A percentile compares a stretch with the other conserved stretches of the same genome.
Conservation (phyloP, 2,797 vertebrate species). For the Pseudochaenichthys georgianus region DNA sequence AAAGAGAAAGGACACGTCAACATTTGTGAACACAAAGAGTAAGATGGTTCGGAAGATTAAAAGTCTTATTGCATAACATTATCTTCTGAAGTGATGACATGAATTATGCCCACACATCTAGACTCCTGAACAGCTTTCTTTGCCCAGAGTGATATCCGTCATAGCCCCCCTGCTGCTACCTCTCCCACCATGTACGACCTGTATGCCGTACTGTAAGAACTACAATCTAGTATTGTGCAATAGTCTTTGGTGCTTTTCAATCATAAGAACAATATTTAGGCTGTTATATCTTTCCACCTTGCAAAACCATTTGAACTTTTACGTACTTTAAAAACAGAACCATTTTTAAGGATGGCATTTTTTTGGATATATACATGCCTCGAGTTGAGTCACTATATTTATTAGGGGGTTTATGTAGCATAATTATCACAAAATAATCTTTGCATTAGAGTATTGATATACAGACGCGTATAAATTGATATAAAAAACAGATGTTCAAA, state of each 20-base stretch:
- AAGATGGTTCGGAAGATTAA: slow-evolving; percentile 3
- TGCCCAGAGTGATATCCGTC: slow-evolving; percentile 11
- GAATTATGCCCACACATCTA: slow-evolving; percentile 17
- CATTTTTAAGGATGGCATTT: not conserved
- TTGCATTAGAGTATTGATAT: too few relatives aligned
- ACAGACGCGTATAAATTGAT: too few relatives aligned
- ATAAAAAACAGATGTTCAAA: too few relatives aligned
- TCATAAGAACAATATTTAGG: not conserved
- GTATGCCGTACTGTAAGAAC: not conserved
- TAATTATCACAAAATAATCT: too few relatives aligned
- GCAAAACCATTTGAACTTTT: not conserved
- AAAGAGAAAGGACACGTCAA: slow-evolving; percentile 27
- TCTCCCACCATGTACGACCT: slow-evolving; percentile 6
- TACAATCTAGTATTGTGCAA: not conserved
- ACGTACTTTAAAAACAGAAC: not conserved
- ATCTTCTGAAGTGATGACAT: slow-evolving; percentile 16
- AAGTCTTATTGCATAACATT: slow-evolving; percentile 10
- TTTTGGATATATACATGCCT: not conserved
- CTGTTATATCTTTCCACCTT: not conserved
- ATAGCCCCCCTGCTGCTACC: slow-evolving; percentile 17
- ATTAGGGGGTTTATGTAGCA: too few relatives aligned
- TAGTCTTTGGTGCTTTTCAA: not conserved
- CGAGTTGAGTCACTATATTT: too few relatives aligned
- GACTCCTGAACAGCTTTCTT: not conserved
- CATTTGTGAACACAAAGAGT: slow-evolving; percentile 4